These are phyloP conservation scores for Gymnocypris eckloni DNA, from an alignment of 2,797 vertebrate genomes.

Conservation along the genomic window DNA sequence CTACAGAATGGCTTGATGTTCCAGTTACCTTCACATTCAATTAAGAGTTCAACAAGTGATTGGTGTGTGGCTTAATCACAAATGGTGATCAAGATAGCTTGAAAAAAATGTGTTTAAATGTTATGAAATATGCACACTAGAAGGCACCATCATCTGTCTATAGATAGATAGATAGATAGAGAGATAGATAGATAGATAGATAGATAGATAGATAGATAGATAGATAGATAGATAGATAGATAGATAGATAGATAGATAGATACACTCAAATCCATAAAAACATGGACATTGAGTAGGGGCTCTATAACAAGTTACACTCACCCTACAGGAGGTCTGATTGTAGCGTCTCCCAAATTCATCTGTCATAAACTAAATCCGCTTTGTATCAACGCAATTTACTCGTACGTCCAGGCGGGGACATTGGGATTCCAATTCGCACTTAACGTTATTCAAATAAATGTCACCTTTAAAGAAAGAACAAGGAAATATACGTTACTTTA, in stretches of 20 bases:
- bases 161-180: background rate
- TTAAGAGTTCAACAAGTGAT: background rate
- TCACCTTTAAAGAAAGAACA: constrained; percentile 46
- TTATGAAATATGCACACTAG: background rate
- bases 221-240: background rate
- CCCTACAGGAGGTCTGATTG: constrained; percentile 47
- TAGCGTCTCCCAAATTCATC: constrained; percentile 55
- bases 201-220: background rate
- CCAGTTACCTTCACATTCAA: background rate
- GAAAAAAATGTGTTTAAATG: no score
- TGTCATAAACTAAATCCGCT: constrained; percentile 29
- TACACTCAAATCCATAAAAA: background rate
- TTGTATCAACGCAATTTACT: constrained; percentile 28
- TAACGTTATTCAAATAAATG: constrained; percentile 49
- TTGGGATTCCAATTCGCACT: constrained; percentile 49
- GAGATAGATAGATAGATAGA: constrained; percentile 1
- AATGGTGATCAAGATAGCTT: background rate
- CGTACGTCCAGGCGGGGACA: constrained; percentile 36
- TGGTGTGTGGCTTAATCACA: background rate
- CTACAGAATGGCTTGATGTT: background rate
- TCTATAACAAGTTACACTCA: constrained; percentile 47
- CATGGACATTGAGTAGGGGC: background rate
- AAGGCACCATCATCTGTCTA: background rate
- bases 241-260: background rate
- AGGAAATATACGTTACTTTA: background rate